These are phyloP conservation scores for Pangasius larnaudii DNA, from an alignment of 2,797 vertebrate genomes.

Conservation along the genomic window DNA sequence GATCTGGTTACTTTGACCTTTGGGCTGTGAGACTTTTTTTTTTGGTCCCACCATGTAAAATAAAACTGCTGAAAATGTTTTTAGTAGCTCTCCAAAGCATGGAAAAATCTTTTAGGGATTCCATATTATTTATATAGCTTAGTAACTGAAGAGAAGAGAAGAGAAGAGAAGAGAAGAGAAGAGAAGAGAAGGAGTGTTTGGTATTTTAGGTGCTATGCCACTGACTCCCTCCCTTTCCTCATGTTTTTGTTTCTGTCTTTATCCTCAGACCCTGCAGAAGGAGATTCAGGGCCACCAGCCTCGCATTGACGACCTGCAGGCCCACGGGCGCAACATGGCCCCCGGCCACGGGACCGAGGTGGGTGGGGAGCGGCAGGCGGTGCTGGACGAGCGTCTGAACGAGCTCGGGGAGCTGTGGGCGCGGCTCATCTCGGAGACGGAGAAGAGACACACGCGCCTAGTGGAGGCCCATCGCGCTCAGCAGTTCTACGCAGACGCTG, in stretches of 20 bases:
- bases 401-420: constrained; percentile 85
- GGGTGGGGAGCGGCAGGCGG: constrained; percentile 73
- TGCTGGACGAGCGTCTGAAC: constrained; percentile 75
- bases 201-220: not conserved
- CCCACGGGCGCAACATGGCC: constrained; percentile 73
- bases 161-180: not conserved
- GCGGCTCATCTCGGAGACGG: constrained; percentile 82
- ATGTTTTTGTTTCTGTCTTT: not conserved
- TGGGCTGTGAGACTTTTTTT: too few species aligned
- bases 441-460: constrained; percentile 82
- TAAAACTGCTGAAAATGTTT: too few species aligned
- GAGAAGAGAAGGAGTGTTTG: too few species aligned
- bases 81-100: too few species aligned
- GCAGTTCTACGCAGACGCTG: constrained; percentile 90
- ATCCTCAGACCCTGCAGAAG: constrained; percentile 87
- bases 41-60: too few species aligned
- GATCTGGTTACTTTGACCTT: too few species aligned
- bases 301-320: constrained; percentile 85
- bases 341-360: constrained; percentile 70
- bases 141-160: not conserved
- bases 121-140: too few species aligned
- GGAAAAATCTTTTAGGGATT: not conserved
- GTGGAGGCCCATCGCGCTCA: constrained; percentile 85
- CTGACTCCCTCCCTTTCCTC: not conserved
- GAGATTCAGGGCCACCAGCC: constrained; percentile 95